Conservation (phyloP, 2,888 invertebrate genomes). For the Limnephilus marmoratus region DNA sequence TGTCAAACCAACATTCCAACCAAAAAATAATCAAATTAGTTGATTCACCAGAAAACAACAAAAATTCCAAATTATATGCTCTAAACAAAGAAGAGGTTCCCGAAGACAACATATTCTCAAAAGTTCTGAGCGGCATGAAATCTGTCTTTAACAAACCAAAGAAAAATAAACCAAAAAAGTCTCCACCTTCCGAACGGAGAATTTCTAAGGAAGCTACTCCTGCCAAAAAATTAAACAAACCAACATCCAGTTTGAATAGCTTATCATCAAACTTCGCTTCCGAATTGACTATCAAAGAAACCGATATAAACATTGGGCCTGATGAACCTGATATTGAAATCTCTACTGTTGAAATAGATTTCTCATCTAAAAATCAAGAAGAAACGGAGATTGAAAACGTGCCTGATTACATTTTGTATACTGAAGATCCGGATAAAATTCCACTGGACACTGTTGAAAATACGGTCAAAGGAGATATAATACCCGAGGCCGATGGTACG, state of each 20-base stretch:
- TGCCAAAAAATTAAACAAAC: neutral
- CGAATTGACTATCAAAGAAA: conserved; percentile 5
- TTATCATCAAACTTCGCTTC: neutral
- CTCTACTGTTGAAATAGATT: neutral
- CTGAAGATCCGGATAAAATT: neutral
- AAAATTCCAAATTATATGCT: conserved; percentile 52
- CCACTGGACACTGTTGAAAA: neutral
- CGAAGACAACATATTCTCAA: conserved; percentile 61
- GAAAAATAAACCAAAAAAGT: conserved; percentile 58
- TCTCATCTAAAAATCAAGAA: neutral
- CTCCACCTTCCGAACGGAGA: neutral
- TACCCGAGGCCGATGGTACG: neutral
- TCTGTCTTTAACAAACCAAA: conserved; percentile 61
- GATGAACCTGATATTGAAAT: conserved; percentile 10
- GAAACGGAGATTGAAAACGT: conserved; percentile 6
- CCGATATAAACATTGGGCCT: neutral
- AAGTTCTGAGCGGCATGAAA: conserved; percentile 64
- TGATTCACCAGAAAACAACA: neutral
- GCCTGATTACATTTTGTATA: conserved; percentile 23
- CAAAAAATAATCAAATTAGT: neutral
- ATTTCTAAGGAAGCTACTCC: neutral
- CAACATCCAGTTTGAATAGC: neutral
- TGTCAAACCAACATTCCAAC: neutral
- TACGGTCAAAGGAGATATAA: too few species aligned
- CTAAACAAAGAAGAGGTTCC: conserved; percentile 41